phyloP scores from a whole-genome alignment of 1,140 invertebrate genomes.

The Cotesia glomerata region DNA sequence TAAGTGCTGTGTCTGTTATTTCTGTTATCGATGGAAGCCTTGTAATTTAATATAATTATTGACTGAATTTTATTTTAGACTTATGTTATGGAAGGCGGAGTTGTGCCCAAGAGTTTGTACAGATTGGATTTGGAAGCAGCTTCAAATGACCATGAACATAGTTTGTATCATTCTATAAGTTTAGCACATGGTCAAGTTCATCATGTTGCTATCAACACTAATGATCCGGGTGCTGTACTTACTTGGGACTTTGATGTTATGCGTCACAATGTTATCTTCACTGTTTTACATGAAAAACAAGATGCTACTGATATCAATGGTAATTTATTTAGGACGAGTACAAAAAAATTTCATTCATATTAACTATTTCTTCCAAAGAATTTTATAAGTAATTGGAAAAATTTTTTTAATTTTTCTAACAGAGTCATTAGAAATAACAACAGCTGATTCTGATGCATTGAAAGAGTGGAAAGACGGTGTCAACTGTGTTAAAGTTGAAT shows the following conservation, averaged over 20 bases:
- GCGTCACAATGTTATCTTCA: conserved; percentile 87
- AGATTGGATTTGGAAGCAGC: conserved; percentile 76
- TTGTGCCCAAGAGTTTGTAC: conserved; percentile 90
- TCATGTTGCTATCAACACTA: conserved; percentile 82
- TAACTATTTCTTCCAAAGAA: no score
- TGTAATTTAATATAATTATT: background rate
- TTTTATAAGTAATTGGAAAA: no score
- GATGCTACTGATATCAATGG: conserved; percentile 33
- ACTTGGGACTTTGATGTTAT: conserved; percentile 98
- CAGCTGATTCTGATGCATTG: conserved; percentile 29
- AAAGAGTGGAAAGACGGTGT: conserved; percentile 79
- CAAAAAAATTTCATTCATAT: background rate
- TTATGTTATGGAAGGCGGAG: conserved; percentile 82
- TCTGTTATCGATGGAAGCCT: background rate
- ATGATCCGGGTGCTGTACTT: conserved; percentile 86
- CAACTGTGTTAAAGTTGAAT: conserved; percentile 82
- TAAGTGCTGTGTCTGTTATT: background rate
- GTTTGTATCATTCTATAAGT: conserved; percentile 66
- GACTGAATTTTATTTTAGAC: conserved; percentile 65
- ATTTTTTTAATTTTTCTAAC: background rate
- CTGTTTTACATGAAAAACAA: conserved; percentile 69
- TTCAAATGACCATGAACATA: conserved; percentile 61
- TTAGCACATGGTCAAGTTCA: conserved; percentile 73
- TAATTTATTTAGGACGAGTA: conserved; percentile 4
- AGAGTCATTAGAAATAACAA: background rate